Evolutionary conservation across 1,140 invertebrate genomes (phyloP), one percentile per base, ranked within the genome.

Genomic region (Antheraea mylitta): DNA sequence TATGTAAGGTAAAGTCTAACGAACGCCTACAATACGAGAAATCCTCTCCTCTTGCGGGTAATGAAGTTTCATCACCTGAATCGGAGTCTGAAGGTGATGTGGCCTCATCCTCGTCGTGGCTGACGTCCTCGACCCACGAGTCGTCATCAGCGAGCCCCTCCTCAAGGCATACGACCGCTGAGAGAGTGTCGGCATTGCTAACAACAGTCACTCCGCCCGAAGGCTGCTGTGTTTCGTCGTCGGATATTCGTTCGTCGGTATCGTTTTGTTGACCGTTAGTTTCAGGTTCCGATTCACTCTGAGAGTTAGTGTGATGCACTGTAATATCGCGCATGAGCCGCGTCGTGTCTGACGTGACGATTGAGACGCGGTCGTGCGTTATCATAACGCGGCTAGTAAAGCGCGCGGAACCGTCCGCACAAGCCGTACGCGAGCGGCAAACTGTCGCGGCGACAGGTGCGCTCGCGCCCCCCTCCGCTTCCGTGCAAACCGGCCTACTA

Each of bases 1-100:
- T 99, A 77, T 98, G 97, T 64, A 99, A 90, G 0, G 97, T 98
- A 74, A 98, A 98, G 87, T 98, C 97, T 73, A 98, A 96, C 37
- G 96, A 94, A 63, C 96, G 93, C 18, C 96, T 92, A 80, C 96
- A 95, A 78, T 97, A 97, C 4, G 96, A 96, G 22, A 97, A 93
- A 72, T 97, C 97, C 73, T 97, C 96, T 75, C 97, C 96, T 6
- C 96, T 93, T 78, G 96, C 95, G 79, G 94, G 94, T 72, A 93
- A 81, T 9, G 90, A 91, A 36, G 93, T 91, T 79, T 94, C 93
- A 71, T 94, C 93, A 60, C 92, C 93, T 18, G 93, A 94, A 61
- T 94, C 94, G 6, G 93, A 92, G 70, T 94, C 94, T 22, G 94
- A 94, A 48, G 94, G 91, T 13, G 94, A 93, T 42, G 93, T 93